Evolutionary conservation across 2,113 vertebrate genomes (phyloP), one percentile per base, ranked within the genome.

Genomic region (Spea bombifrons): DNA sequence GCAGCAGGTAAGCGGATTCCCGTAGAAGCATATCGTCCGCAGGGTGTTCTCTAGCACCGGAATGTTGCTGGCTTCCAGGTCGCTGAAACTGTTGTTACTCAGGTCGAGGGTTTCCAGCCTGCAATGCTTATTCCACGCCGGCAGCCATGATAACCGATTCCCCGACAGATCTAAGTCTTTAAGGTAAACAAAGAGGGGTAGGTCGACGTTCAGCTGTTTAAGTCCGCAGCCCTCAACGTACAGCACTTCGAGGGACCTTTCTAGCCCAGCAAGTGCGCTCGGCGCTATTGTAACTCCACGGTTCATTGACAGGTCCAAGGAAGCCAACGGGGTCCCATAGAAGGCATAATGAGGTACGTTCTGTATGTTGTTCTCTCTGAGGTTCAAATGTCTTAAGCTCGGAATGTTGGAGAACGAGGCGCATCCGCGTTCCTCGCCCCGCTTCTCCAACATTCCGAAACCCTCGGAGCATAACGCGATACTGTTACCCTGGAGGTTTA

Each of bases 1-100:
- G 0, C 97, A 99, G 90, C 97, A 99, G 80, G 73, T 92, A 8
- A 99, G 91, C 0, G 97, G 96, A 81, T 99, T 99, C 10, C 94
- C 95, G 2, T 92, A 86, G 66, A 98, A 86, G 84, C 96, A 95
- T 48, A 99, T 90, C 45, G 89, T 94, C 78, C 90, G 92, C 2
- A 99, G 91, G 0, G 93, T 95, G 66, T 80, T 89, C 80, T 95
- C 92, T 86, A 99, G 83, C 8, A 89, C 89, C 0, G 88, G 84
- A 75, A 98, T 89, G 49, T 93, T 92, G 44, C 88, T 88, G 78
- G 85, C 81, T 0, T 96, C 90, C 70, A 99, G 85, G 0, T 90
- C 90, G 57, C 91, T 93, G 81, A 99, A 89, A 78, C 89, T 93
- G 73, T 99, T 99, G 85, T 97, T 95, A 71, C 92, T 89, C 59